Base-by-base conservation (phyloP, 2,797 vertebrate species). In the Scarus forsteni region DNA sequence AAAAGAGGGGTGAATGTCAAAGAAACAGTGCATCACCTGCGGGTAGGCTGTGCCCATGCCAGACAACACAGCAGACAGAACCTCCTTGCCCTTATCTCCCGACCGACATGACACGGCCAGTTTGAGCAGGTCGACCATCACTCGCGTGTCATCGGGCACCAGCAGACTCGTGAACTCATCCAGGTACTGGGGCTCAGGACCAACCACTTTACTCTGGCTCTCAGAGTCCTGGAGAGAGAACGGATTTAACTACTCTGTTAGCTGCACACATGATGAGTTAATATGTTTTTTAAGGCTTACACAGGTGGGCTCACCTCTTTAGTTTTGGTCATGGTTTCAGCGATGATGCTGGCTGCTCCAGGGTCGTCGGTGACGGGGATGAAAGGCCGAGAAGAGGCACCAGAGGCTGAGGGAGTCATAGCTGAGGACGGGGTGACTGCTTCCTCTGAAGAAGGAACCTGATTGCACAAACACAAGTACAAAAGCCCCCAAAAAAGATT, bases 311-410 rank as follows among this genome's bases (percentile, higher is more conserved):
- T 60, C 60, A 97, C 98, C 92, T 98, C 98, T 95, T 98, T 99
- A 49, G 97, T 97, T 92, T 99, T 99, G 55, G 98, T 97, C 98
- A 99, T 99, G 60, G 98, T 99, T 85, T 99, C 98, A 8, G 98
- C 98, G 63, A 99, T 99, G 86, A 99, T 99, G 92, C 97, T 99
- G 77, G 98, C 98, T 19, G 98, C 98, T 81, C 98, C 97, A 0
- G 97, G 98, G 88, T 99, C 98, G 74, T 99, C 98, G 0, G 98
- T 99, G 80, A 99, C 97, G 0, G 98, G 98, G 85, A 99, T 99
- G 82, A 99, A 99, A 18, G 98, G 98, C 35, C 98, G 96, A 0
- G 97, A 97, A 7, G 97, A 97, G 9, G 96, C 95, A 0, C 97
- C 94, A 16, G 95, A 92, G 72, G 97, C 94, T 0, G 98, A 99